Base-by-base conservation (phyloP, 2,113 vertebrate genomes). In the Sinocyclocheilus rhinocerous region DNA sequence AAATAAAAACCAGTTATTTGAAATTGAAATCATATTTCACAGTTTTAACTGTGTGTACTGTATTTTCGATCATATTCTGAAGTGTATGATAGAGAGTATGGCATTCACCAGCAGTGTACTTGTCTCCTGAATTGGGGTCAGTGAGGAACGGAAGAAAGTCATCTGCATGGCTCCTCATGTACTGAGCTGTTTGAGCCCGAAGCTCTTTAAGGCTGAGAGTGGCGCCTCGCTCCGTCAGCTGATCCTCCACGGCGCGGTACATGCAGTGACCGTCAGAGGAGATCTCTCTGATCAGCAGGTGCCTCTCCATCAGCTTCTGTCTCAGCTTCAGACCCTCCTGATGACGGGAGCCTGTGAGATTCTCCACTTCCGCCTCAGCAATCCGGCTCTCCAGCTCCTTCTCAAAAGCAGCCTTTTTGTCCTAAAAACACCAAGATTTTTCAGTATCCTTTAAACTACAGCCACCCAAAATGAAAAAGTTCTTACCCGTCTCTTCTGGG, bases 211-310 rank as follows among this genome's bases (percentile, higher is more conserved):
- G 93, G 63, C 93, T 95, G 89, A 94, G 89, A 9, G 85, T 55
- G 76, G 87, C 85, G 0, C 92, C 90, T 50, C 84, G 89, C 65
- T 91, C 93, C 16, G 88, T 92, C 91, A 99, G 94, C 81, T 99
- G 98, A 88, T 99, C 96, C 90, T 98, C 97, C 61, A 99, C 91
- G 12, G 98, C 97, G 70, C 95, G 95, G 81, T 98, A 99, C 97
- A 99, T 97, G 92, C 98, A 99, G 85, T 99, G 98, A 39, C 98
- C 98, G 67, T 99, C 98, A 22, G 97, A 97, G 18, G 97, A 95
- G 86, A 99, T 98, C 92, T 98, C 98, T 78, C 95, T 97, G 29
- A 99, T 97, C 92, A 97, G 96, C 18, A 99, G 93, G 24, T 95
- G 94, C 15, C 95, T 95, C 73, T 93, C 91, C 42, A 95, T 90